A percentile compares a stretch with the other conserved stretches of the same genome.
Evolutionary conservation across 2,797 vertebrate species (phyloP).

Genomic region (Borostomias antarcticus): DNA sequence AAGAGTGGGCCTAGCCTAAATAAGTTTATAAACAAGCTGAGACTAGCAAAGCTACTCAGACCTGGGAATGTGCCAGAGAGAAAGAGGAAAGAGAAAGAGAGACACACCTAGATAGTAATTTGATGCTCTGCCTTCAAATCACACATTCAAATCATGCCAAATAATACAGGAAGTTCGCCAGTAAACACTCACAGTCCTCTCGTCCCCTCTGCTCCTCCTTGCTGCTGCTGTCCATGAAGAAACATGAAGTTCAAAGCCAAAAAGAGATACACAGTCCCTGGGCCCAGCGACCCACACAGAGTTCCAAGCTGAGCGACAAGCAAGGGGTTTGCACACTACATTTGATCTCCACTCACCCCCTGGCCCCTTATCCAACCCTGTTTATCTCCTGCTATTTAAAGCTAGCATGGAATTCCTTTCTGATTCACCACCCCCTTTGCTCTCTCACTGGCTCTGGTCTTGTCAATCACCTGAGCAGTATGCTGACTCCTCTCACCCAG

Average conservation of each 20-base stretch:
- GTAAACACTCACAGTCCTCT: neutral
- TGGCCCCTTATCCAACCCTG: conserved; percentile 24
- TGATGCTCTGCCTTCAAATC: too few species aligned
- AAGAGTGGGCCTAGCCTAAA: too few species aligned
- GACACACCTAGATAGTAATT: too few species aligned
- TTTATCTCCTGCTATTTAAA: conserved; percentile 57
- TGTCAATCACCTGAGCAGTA: neutral
- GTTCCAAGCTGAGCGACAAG: conserved; percentile 43
- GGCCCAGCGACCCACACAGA: conserved; percentile 18
- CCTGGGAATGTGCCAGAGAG: too few species aligned
- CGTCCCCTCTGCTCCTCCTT: neutral
- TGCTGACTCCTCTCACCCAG: conserved; percentile 19
- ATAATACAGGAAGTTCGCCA: neutral
- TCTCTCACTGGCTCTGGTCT: conserved; percentile 3
- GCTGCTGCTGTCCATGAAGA: neutral
- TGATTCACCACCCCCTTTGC: conserved; percentile 19
- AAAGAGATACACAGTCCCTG: conserved; percentile 52
- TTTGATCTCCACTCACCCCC: conserved; percentile 6
- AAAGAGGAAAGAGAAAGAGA: too few species aligned
- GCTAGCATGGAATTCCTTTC: conserved; percentile 21
- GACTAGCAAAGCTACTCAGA: too few species aligned
- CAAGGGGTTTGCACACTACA: conserved; percentile 9
- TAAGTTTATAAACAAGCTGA: too few species aligned
- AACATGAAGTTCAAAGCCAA: conserved; percentile 51
- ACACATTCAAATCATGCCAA: neutral